Conservation (phyloP, 2,113 vertebrate species). For the Sinocyclocheilus grahami region DNA sequence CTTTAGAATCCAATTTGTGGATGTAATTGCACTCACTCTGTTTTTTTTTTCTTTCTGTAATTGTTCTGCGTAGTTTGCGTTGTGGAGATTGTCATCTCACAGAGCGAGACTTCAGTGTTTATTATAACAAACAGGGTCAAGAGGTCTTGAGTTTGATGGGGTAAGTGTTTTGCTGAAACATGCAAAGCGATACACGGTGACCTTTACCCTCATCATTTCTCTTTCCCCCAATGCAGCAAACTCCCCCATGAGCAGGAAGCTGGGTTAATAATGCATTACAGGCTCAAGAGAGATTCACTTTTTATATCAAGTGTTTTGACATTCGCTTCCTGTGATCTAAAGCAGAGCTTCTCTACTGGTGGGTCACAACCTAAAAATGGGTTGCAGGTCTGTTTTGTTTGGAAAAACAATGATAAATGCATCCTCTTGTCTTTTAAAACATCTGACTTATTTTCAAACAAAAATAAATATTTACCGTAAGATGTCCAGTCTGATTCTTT, state of each 20-base stretch:
- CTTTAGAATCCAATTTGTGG: constrained; percentile 61
- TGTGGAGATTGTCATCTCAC: constrained; percentile 18
- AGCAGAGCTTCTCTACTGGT: constrained; percentile 11
- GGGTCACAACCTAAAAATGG: too few relatives aligned
- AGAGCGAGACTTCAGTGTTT: constrained; percentile 22
- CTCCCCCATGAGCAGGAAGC: constrained; percentile 49
- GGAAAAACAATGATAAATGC: too few relatives aligned
- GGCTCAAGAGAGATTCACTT: constrained; percentile 42
- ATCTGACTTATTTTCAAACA: too few relatives aligned
- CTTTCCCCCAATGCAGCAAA: constrained; percentile 37
- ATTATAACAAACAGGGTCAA: constrained; percentile 32
- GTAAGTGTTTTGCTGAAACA: neutral
- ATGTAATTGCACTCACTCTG: constrained; percentile 59
- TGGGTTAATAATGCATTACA: constrained; percentile 53
- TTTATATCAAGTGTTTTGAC: constrained; percentile 53
- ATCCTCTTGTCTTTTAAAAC: neutral
- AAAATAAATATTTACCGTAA: too few relatives aligned
- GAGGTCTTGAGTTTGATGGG: constrained; percentile 5
- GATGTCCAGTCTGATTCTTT: too few relatives aligned
- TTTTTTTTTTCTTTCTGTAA: constrained; percentile 39
- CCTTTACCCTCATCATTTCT: constrained; percentile 29
- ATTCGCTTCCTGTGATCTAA: constrained; percentile 47
- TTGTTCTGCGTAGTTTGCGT: constrained; percentile 48
- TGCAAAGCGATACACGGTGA: constrained; percentile 36
- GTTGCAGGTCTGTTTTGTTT: too few relatives aligned